These are phyloP conservation scores for Brienomyrus longianalis DNA, from an alignment of 2,113 vertebrate species.

Conservation along the genomic window DNA sequence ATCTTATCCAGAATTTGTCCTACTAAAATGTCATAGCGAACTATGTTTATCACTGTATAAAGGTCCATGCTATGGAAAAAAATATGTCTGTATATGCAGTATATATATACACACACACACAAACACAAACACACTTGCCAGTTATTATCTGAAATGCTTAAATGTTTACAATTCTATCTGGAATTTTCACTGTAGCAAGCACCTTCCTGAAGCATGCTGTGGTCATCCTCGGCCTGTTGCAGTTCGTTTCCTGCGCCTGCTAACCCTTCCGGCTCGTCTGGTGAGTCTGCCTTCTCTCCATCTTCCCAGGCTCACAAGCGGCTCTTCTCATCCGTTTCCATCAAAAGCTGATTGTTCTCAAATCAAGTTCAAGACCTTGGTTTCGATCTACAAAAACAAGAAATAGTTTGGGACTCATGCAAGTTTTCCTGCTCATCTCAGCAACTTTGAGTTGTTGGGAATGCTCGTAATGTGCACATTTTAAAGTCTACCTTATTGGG, in stretches of 20 bases:
- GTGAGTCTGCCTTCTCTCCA: background rate
- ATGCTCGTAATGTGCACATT: background rate
- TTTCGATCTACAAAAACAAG: background rate
- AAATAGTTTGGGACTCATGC: background rate
- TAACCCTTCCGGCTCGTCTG: background rate
- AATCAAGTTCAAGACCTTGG: background rate
- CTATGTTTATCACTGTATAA: background rate
- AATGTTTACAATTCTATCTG: background rate
- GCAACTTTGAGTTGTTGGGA: background rate
- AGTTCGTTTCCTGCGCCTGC: background rate
- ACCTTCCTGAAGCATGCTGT: background rate
- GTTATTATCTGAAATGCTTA: background rate
- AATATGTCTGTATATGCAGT: background rate
- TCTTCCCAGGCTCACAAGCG: background rate
- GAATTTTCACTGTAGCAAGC: background rate
- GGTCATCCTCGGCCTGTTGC: background rate
- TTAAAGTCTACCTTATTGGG: background rate
- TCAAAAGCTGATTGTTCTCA: background rate
- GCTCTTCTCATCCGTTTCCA: background rate
- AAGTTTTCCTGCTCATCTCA: background rate
- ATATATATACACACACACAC: background rate
- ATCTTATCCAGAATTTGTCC: background rate
- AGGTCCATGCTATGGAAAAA: too few relatives aligned
- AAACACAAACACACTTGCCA: background rate
- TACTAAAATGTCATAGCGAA: background rate